Evolutionary conservation across 2,113 vertebrate species (phyloP).

Genomic region (Forbesichthys papilliferus): DNA sequence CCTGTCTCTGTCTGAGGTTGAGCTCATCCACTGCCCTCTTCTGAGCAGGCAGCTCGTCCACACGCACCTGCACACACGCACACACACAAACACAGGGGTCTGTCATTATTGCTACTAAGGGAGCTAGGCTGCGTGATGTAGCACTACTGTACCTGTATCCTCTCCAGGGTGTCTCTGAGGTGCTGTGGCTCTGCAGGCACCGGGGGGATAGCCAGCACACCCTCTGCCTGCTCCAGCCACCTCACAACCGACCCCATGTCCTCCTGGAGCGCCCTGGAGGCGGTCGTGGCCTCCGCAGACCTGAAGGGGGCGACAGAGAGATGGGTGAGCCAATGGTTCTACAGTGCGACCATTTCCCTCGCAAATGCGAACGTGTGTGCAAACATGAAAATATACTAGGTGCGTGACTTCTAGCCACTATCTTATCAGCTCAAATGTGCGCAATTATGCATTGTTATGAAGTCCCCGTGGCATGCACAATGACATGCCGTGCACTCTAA

Average conservation of each 20-base stretch:
- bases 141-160: conserved; percentile 85
- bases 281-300: conserved; percentile 82
- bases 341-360: no score
- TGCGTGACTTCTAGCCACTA: no score
- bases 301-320: conserved; percentile 57
- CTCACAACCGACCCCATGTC: conserved; percentile 83
- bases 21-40: conserved; percentile 84
- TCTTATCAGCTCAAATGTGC: no score
- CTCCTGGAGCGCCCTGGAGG: conserved; percentile 81
- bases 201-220: conserved; percentile 67
- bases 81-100: conserved; percentile 16
- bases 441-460: no score
- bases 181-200: conserved; percentile 84
- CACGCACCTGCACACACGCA: conserved; percentile 73
- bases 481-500: no score
- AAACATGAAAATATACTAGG: no score
- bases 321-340: background rate
- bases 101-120: background rate
- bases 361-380: no score
- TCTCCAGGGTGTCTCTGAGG: conserved; percentile 83
- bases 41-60: conserved; percentile 82
- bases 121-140: background rate
- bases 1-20: conserved; percentile 81
- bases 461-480: no score
- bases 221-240: conserved; percentile 87